Percentiles rank a stretch among this genome's conserved stretches.
These are phyloP conservation scores for Lysiphlebus fabarum DNA, from an alignment of 1,140 invertebrate genomes.

Conservation along the genomic window DNA sequence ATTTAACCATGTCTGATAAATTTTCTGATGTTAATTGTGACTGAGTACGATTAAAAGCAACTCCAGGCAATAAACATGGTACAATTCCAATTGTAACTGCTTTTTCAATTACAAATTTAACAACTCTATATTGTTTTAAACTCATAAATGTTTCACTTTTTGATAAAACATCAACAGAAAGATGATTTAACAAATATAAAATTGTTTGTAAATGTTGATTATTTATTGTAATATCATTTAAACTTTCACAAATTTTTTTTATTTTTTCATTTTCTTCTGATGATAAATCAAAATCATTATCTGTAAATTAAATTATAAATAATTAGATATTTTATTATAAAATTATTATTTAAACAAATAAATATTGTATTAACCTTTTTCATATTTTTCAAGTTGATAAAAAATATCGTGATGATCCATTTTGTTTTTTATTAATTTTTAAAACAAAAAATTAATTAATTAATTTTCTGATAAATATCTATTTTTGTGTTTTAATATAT, in stretches of 20 bases:
- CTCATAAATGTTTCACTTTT: conserved; percentile 55
- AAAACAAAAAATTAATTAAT: too few relatives aligned
- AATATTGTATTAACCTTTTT: too few relatives aligned
- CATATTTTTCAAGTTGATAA: too few relatives aligned
- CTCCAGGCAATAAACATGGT: conserved; percentile 62
- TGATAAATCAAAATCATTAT: background rate
- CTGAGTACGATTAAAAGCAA: conserved; percentile 59
- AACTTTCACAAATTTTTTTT: background rate
- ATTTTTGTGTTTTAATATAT: too few relatives aligned
- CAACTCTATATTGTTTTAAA: conserved; percentile 58
- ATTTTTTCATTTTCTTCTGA: conserved; percentile 4
- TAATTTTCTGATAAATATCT: too few relatives aligned
- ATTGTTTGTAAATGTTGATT: conserved; percentile 24
- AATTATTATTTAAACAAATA: too few relatives aligned
- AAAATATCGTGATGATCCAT: too few relatives aligned
- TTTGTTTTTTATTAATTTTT: too few relatives aligned
- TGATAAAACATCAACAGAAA: conserved; percentile 27
- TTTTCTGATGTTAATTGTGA: conserved; percentile 41
- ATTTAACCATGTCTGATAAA: conserved; percentile 44
- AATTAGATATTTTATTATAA: too few relatives aligned
- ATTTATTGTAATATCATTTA: background rate
- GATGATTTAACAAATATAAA: conserved; percentile 31
- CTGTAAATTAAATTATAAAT: too few relatives aligned
- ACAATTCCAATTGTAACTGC: conserved; percentile 63
- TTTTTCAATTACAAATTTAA: conserved; percentile 60